Percentiles rank a stretch among this genome's conserved stretches.
phyloP scores from a whole-genome alignment of 1,140 invertebrate genomes.

The Sipha flava region DNA sequence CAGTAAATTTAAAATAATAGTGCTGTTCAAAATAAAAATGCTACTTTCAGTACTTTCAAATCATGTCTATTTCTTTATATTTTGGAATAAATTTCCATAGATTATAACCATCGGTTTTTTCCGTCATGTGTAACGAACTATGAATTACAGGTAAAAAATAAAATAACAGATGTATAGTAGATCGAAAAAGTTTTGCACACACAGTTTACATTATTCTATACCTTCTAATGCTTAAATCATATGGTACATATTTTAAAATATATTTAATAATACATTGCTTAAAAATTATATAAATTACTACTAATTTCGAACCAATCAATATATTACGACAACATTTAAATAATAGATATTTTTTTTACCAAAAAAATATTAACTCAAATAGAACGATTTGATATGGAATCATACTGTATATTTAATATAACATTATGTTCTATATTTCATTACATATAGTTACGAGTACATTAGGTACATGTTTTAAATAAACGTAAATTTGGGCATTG shows the following conservation, averaged over 20 bases:
- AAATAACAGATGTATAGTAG: neutral
- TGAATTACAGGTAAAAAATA: neutral
- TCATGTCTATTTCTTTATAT: neutral
- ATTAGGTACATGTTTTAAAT: no score
- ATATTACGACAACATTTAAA: no score
- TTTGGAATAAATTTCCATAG: neutral
- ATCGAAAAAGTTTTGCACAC: neutral
- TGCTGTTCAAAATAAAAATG: neutral
- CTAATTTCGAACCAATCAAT: no score
- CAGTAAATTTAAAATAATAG: neutral
- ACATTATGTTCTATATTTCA: no score
- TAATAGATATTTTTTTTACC: no score
- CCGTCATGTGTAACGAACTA: neutral
- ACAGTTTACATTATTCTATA: neutral
- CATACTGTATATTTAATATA: no score
- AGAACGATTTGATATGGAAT: no score
- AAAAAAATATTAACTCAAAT: no score
- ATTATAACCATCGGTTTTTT: neutral
- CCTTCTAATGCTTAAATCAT: neutral
- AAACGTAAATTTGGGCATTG: no score
- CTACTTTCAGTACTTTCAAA: neutral
- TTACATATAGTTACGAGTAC: no score
- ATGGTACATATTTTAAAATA: neutral
- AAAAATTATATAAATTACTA: no score
- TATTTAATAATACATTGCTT: no score